Percentiles rank a stretch among this genome's conserved stretches.
phyloP scores from a whole-genome alignment of 2,113 vertebrate species.

The Myiagra hebetior region DNA sequence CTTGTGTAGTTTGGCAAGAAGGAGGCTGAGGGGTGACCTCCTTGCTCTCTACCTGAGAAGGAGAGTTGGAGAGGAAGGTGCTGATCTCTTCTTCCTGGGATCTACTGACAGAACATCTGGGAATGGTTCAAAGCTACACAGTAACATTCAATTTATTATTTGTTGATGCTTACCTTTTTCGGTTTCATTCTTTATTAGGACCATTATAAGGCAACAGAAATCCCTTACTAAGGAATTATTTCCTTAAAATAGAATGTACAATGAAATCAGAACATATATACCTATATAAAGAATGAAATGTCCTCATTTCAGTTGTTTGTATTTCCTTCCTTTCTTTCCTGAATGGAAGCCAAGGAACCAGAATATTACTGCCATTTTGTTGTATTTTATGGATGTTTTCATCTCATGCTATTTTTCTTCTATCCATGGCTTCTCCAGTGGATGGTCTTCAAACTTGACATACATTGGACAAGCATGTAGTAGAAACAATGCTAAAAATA shows the following conservation, averaged over 20 bases:
- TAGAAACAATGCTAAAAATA: not conserved
- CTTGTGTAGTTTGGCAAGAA: not conserved
- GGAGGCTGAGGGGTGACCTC: not conserved
- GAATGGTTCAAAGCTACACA: not conserved
- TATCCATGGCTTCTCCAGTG: not conserved
- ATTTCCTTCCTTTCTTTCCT: not conserved
- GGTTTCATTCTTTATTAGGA: not conserved
- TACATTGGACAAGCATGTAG: not conserved
- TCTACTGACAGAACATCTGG: fast-evolving
- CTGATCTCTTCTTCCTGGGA: not conserved
- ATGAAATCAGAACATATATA: not conserved
- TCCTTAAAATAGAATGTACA: not conserved
- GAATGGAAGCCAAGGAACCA: not conserved
- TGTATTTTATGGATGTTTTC: not conserved
- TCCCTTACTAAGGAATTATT: not conserved
- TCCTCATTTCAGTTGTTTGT: not conserved
- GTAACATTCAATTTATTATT: not conserved
- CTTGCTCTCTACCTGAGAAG: not conserved
- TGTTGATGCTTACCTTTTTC: not conserved
- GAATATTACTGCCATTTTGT: not conserved
- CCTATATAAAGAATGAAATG: not conserved
- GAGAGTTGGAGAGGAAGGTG: not conserved
- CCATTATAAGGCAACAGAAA: not conserved
- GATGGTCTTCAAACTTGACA: not conserved
- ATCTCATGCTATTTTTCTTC: not conserved